phyloP scores from a whole-genome alignment of 2,113 vertebrate genomes.

The Hylia prasina region DNA sequence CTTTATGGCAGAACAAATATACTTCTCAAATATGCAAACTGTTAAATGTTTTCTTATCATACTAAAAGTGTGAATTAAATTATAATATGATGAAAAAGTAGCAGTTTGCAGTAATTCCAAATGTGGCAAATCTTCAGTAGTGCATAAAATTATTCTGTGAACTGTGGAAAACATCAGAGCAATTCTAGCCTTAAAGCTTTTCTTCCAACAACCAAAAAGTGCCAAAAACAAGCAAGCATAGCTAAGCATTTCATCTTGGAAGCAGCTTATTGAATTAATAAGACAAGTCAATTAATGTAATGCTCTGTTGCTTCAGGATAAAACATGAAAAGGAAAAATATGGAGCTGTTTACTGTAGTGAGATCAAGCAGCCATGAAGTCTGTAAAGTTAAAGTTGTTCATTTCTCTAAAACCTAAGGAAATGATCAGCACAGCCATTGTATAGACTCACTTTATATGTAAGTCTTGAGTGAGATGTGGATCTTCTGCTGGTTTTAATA shows the following conservation, averaged over 20 bases:
- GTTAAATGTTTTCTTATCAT: slow-evolving; percentile 66
- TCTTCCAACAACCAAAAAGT: slow-evolving; percentile 67
- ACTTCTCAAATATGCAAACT: slow-evolving; percentile 45
- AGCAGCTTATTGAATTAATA: slow-evolving; percentile 82
- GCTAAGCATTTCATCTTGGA: slow-evolving; percentile 75
- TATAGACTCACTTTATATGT: neutral
- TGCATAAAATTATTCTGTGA: slow-evolving; percentile 72
- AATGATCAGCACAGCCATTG: neutral
- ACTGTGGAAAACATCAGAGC: slow-evolving; percentile 73
- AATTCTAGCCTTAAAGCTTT: slow-evolving; percentile 69
- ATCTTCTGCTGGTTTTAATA: neutral
- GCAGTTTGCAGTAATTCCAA: slow-evolving; percentile 68
- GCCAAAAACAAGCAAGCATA: slow-evolving; percentile 68
- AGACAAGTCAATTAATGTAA: slow-evolving; percentile 83
- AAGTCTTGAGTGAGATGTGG: neutral
- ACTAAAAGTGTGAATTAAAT: slow-evolving; percentile 72
- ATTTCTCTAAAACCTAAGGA: slow-evolving; percentile 37
- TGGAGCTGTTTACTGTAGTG: slow-evolving; percentile 69
- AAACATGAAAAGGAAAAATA: slow-evolving; percentile 74
- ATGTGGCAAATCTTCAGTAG: slow-evolving; percentile 68
- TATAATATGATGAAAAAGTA: slow-evolving; percentile 72
- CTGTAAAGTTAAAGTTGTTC: slow-evolving; percentile 34
- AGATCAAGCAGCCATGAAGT: slow-evolving; percentile 64
- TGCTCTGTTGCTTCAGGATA: slow-evolving; percentile 78
- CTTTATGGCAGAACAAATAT: slow-evolving; percentile 46